Percentiles rank a stretch among this genome's conserved stretches.
Conservation (phyloP, 2,113 vertebrate genomes). For the Oceanodroma tethys region DNA sequence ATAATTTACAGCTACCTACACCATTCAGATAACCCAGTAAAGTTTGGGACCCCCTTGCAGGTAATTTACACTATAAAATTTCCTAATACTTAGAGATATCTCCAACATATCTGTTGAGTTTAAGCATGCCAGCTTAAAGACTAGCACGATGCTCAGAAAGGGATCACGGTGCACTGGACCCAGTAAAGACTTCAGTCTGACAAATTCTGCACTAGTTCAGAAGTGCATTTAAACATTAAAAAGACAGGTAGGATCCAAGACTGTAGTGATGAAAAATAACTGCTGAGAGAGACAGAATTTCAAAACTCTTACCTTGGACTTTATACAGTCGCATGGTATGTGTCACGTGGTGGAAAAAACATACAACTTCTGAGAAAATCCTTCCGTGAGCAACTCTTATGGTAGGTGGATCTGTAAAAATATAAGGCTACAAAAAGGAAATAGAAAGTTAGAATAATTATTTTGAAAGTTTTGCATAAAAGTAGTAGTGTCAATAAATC, state of each 20-base stretch:
- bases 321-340: slow-evolving; percentile 84
- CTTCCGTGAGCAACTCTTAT: slow-evolving; percentile 82
- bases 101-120: neutral
- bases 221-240: neutral
- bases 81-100: neutral
- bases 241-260: neutral
- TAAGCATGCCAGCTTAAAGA: neutral
- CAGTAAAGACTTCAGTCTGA: neutral
- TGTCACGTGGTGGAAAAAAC: slow-evolving; percentile 81
- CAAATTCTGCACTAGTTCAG: neutral
- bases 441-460: neutral
- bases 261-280: neutral
- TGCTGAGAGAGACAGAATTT: neutral
- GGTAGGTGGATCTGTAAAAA: slow-evolving; percentile 70
- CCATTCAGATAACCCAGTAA: neutral
- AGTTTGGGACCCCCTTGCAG: neutral
- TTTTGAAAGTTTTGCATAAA: neutral
- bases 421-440: slow-evolving; percentile 75
- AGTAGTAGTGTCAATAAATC: neutral
- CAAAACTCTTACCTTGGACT: slow-evolving; percentile 77
- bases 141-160: neutral
- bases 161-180: no score
- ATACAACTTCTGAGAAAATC: slow-evolving; percentile 88
- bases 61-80: neutral
- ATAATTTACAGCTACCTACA: neutral